A percentile compares a stretch with the other conserved stretches of the same genome.
These are phyloP conservation scores for Chrysochloris asiatica DNA, from an alignment of 2,113 vertebrate species.

Conservation along the genomic window DNA sequence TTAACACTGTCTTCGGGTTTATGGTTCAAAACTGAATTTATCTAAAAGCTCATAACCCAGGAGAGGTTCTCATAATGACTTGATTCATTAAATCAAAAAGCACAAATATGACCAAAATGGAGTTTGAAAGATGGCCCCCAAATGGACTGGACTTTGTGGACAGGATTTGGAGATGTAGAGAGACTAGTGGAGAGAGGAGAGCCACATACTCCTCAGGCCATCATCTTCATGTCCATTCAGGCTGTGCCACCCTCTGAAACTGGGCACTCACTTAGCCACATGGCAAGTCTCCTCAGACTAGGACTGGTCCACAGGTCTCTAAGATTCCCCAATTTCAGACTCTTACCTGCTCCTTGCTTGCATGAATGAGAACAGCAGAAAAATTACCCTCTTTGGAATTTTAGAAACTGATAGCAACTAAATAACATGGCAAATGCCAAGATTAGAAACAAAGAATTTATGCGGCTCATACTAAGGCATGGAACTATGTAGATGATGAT, in stretches of 20 bases:
- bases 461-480: neutral
- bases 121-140: neutral
- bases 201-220: fast-evolving
- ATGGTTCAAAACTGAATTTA: neutral
- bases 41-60: neutral
- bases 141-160: fast-evolving
- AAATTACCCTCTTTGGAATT: neutral
- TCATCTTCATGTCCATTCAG: no score
- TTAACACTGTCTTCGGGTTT: no score
- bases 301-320: neutral
- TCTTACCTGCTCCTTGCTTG: neutral
- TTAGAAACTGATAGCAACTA: neutral
- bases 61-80: fast-evolving
- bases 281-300: neutral
- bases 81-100: neutral
- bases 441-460: neutral
- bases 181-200: neutral
- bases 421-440: neutral
- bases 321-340: neutral
- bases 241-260: neutral
- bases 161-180: neutral
- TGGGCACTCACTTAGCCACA: no score
- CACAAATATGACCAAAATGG: fast-evolving
- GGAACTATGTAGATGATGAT: neutral
- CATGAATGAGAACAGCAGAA: neutral